Evolutionary conservation across 2,113 vertebrate genomes (phyloP), one percentile per base, ranked within the genome.

Genomic region (Neolamprologus devosi): DNA sequence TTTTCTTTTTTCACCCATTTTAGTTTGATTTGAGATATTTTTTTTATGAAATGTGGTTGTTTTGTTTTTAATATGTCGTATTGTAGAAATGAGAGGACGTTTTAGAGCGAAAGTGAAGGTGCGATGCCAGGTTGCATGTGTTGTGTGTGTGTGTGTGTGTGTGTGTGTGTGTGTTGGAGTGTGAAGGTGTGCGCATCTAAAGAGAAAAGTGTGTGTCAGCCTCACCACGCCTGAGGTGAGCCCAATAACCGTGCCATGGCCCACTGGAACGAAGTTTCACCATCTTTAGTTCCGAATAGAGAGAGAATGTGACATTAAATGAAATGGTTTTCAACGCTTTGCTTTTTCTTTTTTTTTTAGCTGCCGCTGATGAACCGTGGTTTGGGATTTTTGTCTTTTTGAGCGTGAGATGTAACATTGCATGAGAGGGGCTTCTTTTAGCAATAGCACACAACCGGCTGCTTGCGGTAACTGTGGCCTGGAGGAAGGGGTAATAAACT

Each of bases 201-300:
- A 91, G 80, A 82, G 65, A 90, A 92, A 86, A 86, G 37, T 86
- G 79, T 85, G 85, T 91, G 88, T 92, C 85, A 57, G 92, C 86
- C 85, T 91, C 90, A 94, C 87, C 91, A 93, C 89, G 93, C 90
- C 91, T 92, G 94, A 94, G 89, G 87, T 94, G 93, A 95, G 89
- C 93, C 93, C 93, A 94, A 94, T 93, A 93, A 94, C 92, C 93
- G 88, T 92, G 90, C 83, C 85, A 26, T 85, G 84, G 49, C 89
- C 90, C 93, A 90, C 83, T 89, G 90, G 84, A 93, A 82, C 65
- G 37, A 88, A 88, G 87, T 92, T 91, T 93, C 83, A 93, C 91
- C 87, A 63, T 91, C 88, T 90, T 89, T 92, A 90, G 90, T 91
- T 94, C 84, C 65, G 83, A 89, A 89, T 86, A 87, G 85, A 91